These are phyloP conservation scores for Ranitomeya imitator DNA, from an alignment of 2,113 vertebrate species.

Conservation along the genomic window DNA sequence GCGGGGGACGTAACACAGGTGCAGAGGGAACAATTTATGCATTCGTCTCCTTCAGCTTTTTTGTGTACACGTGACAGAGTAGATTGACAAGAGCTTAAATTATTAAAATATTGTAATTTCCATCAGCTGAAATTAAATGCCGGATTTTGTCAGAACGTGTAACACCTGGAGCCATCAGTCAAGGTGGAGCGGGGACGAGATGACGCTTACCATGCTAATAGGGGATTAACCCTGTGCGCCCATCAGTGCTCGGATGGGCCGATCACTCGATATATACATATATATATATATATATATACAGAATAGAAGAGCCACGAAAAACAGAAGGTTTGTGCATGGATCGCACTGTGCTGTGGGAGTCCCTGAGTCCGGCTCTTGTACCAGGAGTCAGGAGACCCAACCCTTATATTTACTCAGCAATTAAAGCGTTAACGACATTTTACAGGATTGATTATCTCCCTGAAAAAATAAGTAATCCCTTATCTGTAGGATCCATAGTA, in stretches of 20 bases:
- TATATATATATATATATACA: neutral
- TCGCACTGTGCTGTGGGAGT: too few relatives aligned
- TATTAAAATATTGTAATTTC: constrained; percentile 41
- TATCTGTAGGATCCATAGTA: too few relatives aligned
- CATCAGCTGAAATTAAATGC: constrained; percentile 24
- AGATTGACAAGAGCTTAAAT: constrained; percentile 4
- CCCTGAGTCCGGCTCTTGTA: neutral
- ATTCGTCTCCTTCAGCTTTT: neutral
- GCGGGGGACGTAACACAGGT: neutral
- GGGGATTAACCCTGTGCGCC: neutral
- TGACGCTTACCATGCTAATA: neutral
- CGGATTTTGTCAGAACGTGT: neutral
- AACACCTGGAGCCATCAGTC: constrained; percentile 7
- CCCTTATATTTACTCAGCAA: neutral
- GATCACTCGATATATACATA: neutral
- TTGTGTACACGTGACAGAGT: neutral
- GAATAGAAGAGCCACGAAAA: neutral
- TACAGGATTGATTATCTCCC: too few relatives aligned
- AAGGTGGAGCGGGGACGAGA: neutral
- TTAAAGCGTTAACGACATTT: neutral
- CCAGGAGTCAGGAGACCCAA: neutral
- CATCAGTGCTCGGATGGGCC: neutral
- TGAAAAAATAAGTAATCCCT: too few relatives aligned
- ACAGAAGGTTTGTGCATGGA: neutral
- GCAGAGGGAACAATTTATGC: neutral